These are phyloP conservation scores for Branchipolynoe longqiensis DNA, from an alignment of 2,888 invertebrate genomes.

Conservation along the genomic window DNA sequence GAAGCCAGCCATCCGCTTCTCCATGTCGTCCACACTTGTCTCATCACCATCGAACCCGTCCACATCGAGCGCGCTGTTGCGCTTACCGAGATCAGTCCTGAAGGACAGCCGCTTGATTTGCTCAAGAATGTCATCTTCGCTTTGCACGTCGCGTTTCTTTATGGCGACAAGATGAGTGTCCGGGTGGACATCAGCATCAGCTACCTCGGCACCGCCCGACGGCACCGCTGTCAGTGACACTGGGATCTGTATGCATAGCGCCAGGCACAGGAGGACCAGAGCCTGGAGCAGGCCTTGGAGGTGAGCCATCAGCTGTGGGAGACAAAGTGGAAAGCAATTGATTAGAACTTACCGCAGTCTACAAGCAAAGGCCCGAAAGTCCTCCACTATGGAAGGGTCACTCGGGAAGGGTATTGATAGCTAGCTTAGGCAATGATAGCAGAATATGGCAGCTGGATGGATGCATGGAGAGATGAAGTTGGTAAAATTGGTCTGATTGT, in stretches of 20 bases:
- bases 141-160: conserved; percentile 24
- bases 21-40: background rate
- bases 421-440: too few species aligned
- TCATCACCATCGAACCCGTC: background rate
- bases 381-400: too few species aligned
- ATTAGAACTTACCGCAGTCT: too few species aligned
- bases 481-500: too few species aligned
- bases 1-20: conserved; percentile 42
- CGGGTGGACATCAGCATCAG: too few species aligned
- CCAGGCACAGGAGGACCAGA: conserved; percentile 15
- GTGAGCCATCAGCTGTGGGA: conserved; percentile 55
- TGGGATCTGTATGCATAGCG: conserved; percentile 19
- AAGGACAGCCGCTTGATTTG: conserved; percentile 51
- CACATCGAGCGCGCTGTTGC: conserved; percentile 18
- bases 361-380: too few species aligned
- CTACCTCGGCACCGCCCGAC: background rate
- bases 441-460: too few species aligned
- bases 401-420: too few species aligned
- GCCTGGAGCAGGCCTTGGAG: background rate
- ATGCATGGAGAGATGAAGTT: too few species aligned
- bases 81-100: conserved; percentile 51
- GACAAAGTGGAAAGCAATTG: too few species aligned
- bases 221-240: conserved; percentile 10
- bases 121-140: background rate
- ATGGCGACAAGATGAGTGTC: background rate